phyloP scores from a whole-genome alignment of 2,113 vertebrate species.

The Poeciliopsis retropinna region DNA sequence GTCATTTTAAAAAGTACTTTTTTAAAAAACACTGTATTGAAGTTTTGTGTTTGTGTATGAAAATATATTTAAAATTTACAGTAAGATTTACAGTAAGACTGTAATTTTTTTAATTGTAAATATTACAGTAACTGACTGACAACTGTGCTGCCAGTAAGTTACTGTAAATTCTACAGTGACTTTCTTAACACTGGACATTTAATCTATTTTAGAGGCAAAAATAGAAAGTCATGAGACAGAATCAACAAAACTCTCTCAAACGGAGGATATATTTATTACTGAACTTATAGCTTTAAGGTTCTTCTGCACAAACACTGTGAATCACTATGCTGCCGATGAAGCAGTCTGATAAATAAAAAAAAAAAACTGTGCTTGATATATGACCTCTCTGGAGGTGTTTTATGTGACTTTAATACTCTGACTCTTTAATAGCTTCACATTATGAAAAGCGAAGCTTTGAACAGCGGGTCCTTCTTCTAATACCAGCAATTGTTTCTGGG shows the following conservation, averaged over 20 bases:
- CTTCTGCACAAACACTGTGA: neutral
- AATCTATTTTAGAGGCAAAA: neutral
- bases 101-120: no score
- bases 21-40: no score
- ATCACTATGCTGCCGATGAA: conserved; percentile 46
- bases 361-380: neutral
- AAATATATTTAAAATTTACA: no score
- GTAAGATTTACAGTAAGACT: no score
- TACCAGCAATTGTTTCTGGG: conserved; percentile 40
- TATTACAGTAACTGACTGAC: neutral
- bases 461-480: conserved; percentile 41
- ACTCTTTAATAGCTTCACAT: conserved; percentile 16
- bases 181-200: neutral
- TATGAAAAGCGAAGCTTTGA: conserved; percentile 46
- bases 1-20: no score
- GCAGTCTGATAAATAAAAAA: conserved; percentile 7
- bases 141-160: neutral
- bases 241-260: neutral
- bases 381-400: conserved; percentile 16
- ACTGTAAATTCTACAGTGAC: no score
- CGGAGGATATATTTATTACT: neutral
- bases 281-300: neutral
- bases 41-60: no score
- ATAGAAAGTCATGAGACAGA: neutral
- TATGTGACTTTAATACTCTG: conserved; percentile 30